Evolutionary conservation across 2,888 invertebrate genomes (phyloP).

Genomic region (Dugesia japonica): DNA sequence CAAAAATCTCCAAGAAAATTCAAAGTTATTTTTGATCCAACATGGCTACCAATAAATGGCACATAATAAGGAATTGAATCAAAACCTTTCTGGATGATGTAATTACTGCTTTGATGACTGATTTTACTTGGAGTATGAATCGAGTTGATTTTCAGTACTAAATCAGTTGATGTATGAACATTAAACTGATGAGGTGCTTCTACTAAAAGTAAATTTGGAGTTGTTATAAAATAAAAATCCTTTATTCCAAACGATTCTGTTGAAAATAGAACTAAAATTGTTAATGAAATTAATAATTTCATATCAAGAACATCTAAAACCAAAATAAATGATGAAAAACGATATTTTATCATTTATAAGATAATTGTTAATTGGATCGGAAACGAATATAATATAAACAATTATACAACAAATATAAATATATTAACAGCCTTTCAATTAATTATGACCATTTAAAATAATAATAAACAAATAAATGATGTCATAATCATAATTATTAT

Average conservation of each 20-base stretch:
- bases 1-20: neutral
- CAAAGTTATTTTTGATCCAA: neutral
- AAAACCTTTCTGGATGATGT: neutral
- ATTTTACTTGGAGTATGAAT: neutral
- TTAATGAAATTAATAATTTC: no score
- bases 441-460: no score
- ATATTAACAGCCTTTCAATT: no score
- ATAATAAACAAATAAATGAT: no score
- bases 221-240: neutral
- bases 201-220: neutral
- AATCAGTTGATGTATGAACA: neutral
- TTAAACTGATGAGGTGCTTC: neutral
- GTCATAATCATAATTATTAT: no score
- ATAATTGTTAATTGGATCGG: no score
- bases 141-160: neutral
- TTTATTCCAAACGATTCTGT: neutral
- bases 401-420: no score
- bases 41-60: neutral
- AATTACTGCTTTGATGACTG: neutral
- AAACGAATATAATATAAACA: no score
- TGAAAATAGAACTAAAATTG: no score
- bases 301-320: no score
- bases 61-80: neutral
- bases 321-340: no score
- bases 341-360: no score